Evolutionary conservation across 2,797 vertebrate genomes (phyloP).

Genomic region (Anguilla pacifica): DNA sequence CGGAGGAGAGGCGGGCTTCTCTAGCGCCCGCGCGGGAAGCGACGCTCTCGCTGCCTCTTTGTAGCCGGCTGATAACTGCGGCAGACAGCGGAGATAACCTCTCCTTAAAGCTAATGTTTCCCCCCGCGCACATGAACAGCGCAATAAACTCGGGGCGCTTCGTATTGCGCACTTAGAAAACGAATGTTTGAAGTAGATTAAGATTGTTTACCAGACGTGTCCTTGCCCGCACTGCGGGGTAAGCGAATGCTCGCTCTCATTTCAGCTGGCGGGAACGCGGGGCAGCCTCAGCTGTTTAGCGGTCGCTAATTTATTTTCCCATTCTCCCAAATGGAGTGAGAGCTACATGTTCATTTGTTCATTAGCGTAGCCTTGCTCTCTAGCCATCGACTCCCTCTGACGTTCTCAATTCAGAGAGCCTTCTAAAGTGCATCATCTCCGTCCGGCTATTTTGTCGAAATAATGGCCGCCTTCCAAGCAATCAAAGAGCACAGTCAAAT

Average conservation of each 20-base stretch:
- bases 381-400: constrained; percentile 39
- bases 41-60: not conserved
- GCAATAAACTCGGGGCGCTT: constrained; percentile 44
- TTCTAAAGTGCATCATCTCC: constrained; percentile 52
- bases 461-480: constrained; percentile 38
- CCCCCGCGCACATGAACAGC: constrained; percentile 32
- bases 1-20: not conserved
- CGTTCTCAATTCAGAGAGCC: constrained; percentile 29
- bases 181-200: constrained; percentile 49
- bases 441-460: constrained; percentile 45
- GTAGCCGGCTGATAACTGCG: not conserved
- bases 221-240: constrained; percentile 50
- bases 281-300: constrained; percentile 50
- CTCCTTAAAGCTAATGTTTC: not conserved
- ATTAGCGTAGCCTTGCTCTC: constrained; percentile 50
- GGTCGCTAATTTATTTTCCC: constrained; percentile 47
- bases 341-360: constrained; percentile 62
- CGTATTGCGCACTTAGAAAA: constrained; percentile 62
- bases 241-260: constrained; percentile 31
- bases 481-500: constrained; percentile 25
- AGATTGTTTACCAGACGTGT: constrained; percentile 33
- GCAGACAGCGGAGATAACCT: not conserved
- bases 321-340: constrained; percentile 46
- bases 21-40: not conserved
- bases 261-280: constrained; percentile 50